Conservation (phyloP, 2,113 vertebrate species). For the Chroicocephalus ridibundus region DNA sequence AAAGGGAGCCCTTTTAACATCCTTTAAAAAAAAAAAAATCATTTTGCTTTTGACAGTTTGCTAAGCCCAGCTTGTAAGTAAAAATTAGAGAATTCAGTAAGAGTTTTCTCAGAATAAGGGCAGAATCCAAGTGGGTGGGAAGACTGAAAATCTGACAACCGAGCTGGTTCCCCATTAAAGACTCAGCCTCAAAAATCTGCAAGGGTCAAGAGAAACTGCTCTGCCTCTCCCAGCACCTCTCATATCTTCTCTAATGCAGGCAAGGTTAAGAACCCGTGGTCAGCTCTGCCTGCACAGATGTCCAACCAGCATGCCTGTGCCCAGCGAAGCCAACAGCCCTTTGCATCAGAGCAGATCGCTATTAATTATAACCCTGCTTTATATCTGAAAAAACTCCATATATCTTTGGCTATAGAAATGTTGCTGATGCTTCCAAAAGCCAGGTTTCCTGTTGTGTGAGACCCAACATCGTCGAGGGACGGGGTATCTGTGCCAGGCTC, state of each 20-base stretch:
- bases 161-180: not conserved
- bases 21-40: not conserved
- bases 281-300: slow-evolving; percentile 29
- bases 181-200: not conserved
- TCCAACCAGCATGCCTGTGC: not conserved
- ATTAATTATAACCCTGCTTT: not conserved
- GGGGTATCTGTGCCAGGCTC: not conserved
- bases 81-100: not conserved
- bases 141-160: not conserved
- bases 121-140: not conserved
- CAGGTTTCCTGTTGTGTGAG: not conserved
- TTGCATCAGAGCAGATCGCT: not conserved
- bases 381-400: not conserved
- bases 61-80: not conserved
- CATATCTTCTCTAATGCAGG: not conserved
- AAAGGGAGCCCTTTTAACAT: not conserved
- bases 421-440: slow-evolving; percentile 15
- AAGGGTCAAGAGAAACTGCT: not conserved
- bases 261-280: not conserved
- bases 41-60: not conserved
- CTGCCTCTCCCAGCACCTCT: not conserved
- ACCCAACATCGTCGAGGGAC: not conserved
- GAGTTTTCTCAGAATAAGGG: not conserved
- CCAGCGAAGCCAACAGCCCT: not conserved
- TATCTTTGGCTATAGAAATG: not conserved